Conservation (phyloP, 2,797 vertebrate genomes). For the Pelodytes ibericus region DNA sequence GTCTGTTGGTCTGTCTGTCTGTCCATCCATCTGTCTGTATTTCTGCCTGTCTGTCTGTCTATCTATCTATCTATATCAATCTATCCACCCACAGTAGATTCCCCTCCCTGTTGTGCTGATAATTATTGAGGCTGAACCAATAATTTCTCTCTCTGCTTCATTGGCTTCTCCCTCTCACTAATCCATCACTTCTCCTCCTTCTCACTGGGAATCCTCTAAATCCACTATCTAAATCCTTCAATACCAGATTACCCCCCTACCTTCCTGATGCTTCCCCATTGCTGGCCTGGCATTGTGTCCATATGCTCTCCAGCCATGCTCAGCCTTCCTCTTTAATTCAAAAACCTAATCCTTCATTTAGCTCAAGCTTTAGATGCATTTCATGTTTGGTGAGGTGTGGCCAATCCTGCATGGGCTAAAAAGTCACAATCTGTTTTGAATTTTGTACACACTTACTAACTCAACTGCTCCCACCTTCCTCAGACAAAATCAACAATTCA, state of each 20-base stretch:
- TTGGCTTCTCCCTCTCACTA: neutral
- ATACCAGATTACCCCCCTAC: constrained; percentile 38
- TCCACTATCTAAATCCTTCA: constrained; percentile 11
- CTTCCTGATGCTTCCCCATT: constrained; percentile 7
- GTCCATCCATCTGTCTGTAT: neutral
- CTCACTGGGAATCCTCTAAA: constrained; percentile 11
- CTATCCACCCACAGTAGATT: neutral
- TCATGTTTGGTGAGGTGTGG: constrained; percentile 11
- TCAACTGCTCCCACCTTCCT: neutral
- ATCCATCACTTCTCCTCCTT: neutral
- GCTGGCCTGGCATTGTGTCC: constrained; percentile 16
- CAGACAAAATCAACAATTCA: neutral
- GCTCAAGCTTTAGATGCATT: constrained; percentile 4
- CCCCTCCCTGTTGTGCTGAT: neutral
- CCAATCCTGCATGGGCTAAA: constrained; percentile 8
- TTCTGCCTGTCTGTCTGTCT: neutral
- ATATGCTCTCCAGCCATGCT: constrained; percentile 12
- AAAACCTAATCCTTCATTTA: neutral
- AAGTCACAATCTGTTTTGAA: neutral
- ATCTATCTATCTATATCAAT: neutral
- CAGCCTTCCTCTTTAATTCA: constrained; percentile 9
- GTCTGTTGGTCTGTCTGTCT: too few relatives aligned
- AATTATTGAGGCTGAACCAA: constrained; percentile 18
- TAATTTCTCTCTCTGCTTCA: constrained; percentile 14
- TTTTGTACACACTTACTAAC: neutral